Evolutionary conservation across 2,113 vertebrate species (phyloP).

Genomic region (Megaleporinus macrocephalus): DNA sequence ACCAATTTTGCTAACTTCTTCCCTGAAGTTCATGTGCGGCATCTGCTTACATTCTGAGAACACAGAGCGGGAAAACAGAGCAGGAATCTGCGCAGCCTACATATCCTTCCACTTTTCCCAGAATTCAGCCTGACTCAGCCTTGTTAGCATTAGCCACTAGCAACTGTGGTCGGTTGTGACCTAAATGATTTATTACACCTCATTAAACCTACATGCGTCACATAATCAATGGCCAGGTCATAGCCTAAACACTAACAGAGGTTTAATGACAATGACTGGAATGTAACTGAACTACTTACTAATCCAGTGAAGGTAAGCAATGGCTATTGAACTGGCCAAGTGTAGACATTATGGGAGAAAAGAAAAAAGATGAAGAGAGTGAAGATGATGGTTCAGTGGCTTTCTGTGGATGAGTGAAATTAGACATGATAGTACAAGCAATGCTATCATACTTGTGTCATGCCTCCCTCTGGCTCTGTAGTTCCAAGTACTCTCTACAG

Average conservation of each 20-base stretch:
- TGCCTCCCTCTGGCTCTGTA: no score
- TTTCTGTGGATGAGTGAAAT: background rate
- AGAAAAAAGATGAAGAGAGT: background rate
- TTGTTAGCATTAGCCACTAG: constrained; percentile 32
- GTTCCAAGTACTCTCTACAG: no score
- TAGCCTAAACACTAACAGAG: constrained; percentile 36
- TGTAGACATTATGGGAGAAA: constrained; percentile 14
- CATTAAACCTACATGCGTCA: constrained; percentile 39
- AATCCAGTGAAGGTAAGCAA: constrained; percentile 10
- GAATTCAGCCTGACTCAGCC: constrained; percentile 46
- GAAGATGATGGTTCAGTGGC: constrained; percentile 37
- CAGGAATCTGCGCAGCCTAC: constrained; percentile 36
- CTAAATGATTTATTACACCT: constrained; percentile 38
- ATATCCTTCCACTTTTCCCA: constrained; percentile 45
- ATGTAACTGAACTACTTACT: constrained; percentile 16
- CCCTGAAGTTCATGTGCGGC: constrained; percentile 1
- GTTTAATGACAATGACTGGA: constrained; percentile 20
- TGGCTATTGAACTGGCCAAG: background rate
- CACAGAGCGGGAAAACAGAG: constrained; percentile 13
- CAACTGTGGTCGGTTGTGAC: constrained; percentile 41
- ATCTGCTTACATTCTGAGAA: constrained; percentile 23
- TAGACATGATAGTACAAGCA: background rate
- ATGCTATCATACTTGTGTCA: background rate
- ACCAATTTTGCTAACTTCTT: constrained; percentile 7
- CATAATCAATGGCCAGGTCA: constrained; percentile 23